phyloP scores from a whole-genome alignment of 1,140 invertebrate species.

The Drosophila busckii region DNA sequence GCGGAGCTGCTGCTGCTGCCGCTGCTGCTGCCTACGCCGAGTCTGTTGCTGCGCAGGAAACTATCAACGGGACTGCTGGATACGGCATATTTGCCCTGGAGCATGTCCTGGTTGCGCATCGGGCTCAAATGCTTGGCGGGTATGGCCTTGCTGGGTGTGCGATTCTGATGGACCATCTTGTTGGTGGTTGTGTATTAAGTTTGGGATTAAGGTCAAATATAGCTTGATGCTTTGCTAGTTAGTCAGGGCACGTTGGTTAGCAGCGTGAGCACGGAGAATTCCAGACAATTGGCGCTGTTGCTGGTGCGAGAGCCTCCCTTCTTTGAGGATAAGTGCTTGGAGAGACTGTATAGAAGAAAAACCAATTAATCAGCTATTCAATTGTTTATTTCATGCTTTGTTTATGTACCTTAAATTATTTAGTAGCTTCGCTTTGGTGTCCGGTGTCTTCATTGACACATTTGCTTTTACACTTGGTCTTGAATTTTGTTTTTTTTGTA shows the following conservation, averaged over 20 bases:
- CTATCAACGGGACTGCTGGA: constrained; percentile 56
- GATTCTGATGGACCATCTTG: constrained; percentile 70
- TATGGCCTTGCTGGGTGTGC: constrained; percentile 62
- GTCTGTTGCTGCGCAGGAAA: constrained; percentile 36
- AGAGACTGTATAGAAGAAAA: constrained; percentile 46
- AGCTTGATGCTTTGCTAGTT: neutral
- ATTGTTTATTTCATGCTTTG: no score
- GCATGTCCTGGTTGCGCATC: constrained; percentile 49
- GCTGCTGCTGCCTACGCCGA: constrained; percentile 20
- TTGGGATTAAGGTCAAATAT: constrained; percentile 6
- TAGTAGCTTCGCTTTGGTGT: constrained; percentile 72
- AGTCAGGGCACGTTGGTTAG: constrained; percentile 73
- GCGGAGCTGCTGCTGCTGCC: neutral
- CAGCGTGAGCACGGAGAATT: constrained; percentile 69
- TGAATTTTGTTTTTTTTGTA: constrained; percentile 6
- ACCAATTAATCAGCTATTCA: constrained; percentile 2
- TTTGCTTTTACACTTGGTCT: constrained; percentile 38
- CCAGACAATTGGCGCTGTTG: constrained; percentile 72
- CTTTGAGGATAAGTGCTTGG: constrained; percentile 75
- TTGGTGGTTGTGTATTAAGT: constrained; percentile 13
- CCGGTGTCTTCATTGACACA: constrained; percentile 79
- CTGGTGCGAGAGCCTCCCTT: constrained; percentile 73
- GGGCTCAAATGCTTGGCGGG: constrained; percentile 70
- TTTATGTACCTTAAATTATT: constrained; percentile 68
- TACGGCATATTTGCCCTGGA: constrained; percentile 49